Base-by-base conservation (phyloP, 2,113 vertebrate genomes). In the Podiceps cristatus region DNA sequence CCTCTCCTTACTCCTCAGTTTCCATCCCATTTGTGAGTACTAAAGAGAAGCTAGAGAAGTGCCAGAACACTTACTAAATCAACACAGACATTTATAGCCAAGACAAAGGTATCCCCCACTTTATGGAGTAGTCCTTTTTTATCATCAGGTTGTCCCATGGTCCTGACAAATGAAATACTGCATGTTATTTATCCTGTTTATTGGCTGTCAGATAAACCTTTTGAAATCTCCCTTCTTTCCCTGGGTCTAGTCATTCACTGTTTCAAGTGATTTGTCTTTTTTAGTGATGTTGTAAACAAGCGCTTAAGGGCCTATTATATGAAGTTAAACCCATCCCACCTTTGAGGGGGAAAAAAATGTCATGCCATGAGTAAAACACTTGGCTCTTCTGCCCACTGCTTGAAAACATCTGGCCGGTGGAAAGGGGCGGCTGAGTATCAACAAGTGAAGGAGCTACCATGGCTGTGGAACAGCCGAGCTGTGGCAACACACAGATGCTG, bases 161-260 rank as follows among this genome's bases (percentile, higher is more conserved):
- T 73, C 80, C 66, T 96, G 84, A 95, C 66, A 82, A 95, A 95
- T 96, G 93, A 97, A 96, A 96, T 76, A 93, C 87, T 71, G 69
- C 66, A 25, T 56, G 90, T 91, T 96, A 94, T 96, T 95, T 93
- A 42, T 95, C 84, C 86, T 87, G 35, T 96, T 97, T 97, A 96
- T 90, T 85, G 74, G 53, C 74, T 95, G 95, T 87, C 96, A 95
- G 93, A 93, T 91, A 96, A 96, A 95, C 87, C 90, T 94, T 93
- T 88, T 64, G 90, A 97, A 96, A 91, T 49, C 58, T 68, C 59
- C 40, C 44, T 88, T 91, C 66, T 95, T 82, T 93, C 68, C 66
- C 78, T 82, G 71, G 63, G 52, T 78, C 62, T 82, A 94, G 76
- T 90, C 74, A 79, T 93, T 89, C 62, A 37, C 20, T 53, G 56